Conservation (phyloP, 2,888 invertebrate genomes). For the Lepidonotus clava region DNA sequence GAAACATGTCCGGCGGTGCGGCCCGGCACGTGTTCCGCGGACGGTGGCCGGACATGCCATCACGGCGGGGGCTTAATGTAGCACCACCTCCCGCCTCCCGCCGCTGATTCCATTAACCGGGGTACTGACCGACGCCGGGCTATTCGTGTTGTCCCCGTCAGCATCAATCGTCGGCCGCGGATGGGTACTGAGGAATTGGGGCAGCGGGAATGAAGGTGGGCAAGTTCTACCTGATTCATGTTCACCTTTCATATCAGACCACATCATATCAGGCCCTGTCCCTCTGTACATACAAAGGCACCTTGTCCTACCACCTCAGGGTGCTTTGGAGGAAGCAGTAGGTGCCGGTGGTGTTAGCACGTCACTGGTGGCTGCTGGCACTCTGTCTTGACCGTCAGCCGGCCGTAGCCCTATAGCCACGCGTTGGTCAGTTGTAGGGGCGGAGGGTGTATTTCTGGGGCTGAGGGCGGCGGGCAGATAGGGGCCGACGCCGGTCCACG, state of each 20-base stretch:
- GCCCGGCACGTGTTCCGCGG: background rate
- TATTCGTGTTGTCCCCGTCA: background rate
- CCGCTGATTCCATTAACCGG: slow-evolving; percentile 1
- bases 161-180: background rate
- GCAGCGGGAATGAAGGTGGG: background rate
- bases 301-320: too few species aligned
- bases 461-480: background rate
- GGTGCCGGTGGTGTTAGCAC: background rate
- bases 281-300: too few species aligned
- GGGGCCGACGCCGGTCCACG: background rate
- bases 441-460: background rate
- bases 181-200: background rate
- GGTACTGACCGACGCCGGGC: background rate
- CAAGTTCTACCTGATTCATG: background rate
- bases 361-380: too few species aligned
- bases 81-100: slow-evolving; percentile 27
- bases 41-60: background rate
- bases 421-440: slow-evolving; percentile 6
- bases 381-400: background rate
- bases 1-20: background rate
- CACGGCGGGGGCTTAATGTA: background rate
- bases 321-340: slow-evolving; percentile 3
- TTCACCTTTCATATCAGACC: slow-evolving; percentile 32
- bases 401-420: background rate
- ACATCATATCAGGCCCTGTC: too few species aligned